Base-by-base conservation (phyloP, 2,888 invertebrate genomes). In the Holacanthella duospinosa region DNA sequence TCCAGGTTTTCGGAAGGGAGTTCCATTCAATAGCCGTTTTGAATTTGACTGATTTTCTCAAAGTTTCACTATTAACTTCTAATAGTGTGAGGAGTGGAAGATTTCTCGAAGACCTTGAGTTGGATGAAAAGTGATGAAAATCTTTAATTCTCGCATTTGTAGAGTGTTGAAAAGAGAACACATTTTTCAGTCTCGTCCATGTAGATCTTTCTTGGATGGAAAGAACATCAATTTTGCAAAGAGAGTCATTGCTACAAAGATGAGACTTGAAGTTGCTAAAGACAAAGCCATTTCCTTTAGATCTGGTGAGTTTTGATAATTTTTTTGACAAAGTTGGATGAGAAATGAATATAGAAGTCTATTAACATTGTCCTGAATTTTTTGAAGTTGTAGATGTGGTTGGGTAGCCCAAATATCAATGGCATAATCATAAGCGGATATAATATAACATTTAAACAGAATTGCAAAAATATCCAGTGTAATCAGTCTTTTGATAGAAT, bases 401-500 rank as follows among this genome's bases (percentile, higher is more conserved):
- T n/a, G n/a, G 1, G 24, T 19, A 9, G 54, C 36, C 61, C 55
- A 61, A 6, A 61, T 29, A 21, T 26, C 43, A 16, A 61, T 19
- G 19, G 25, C 27, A 26, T 61, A 61, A 26, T 61, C 61, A 36
- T 36, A 36, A 36, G 9, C 43, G 36, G 2, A 55, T 61, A 3
- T 21, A 55, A 12, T 29, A 9, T 3, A 61, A n/a, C 6, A 61
- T 29, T 29, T 24, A 55, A 55, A 24, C 21, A 21, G 29, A 12
- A 28, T 25, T 21, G 36, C 16, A 9, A 36, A 36, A 36, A 16
- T 16, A 16, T n/a, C n/a, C n/a, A n/a, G n/a, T n/a, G 36, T 36
- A 16, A 36, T 6, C 36, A 36, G 6, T 9, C 36, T 9, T 36
- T 36, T 36, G 36, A 36, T 16, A 6, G 36, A 36, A 6, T 36